phyloP scores from a whole-genome alignment of 1,140 invertebrate genomes.

The Ostrea edulis region DNA sequence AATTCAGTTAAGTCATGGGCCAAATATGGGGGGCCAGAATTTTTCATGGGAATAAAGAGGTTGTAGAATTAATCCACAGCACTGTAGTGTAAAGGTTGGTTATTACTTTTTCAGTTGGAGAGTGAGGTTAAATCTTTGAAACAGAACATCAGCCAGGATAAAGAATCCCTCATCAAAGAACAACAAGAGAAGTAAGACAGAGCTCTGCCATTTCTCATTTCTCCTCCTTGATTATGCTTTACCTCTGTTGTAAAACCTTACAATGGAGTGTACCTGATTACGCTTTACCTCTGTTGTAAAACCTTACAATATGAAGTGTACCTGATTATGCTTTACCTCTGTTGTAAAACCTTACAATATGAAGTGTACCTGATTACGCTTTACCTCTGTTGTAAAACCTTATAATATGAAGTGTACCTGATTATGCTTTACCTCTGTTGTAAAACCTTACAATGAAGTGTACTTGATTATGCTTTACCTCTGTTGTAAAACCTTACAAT shows the following conservation, averaged over 20 bases:
- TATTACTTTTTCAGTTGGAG: slow-evolving; percentile 63
- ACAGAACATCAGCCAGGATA: slow-evolving; percentile 61
- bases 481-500: background rate
- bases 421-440: no score
- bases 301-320: background rate
- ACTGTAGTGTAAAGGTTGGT: no score
- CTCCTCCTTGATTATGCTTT: background rate
- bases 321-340: no score
- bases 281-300: no score
- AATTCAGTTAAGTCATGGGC: no score
- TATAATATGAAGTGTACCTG: background rate
- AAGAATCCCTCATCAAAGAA: slow-evolving; percentile 62
- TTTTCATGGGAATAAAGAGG: no score
- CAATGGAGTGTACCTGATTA: background rate
- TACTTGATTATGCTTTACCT: no score
- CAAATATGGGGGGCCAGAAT: no score
- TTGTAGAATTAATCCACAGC: no score
- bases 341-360: no score
- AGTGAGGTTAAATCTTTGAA: slow-evolving; percentile 66
- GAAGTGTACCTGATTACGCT: no score
- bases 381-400: background rate
- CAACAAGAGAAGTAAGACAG: slow-evolving; percentile 70
- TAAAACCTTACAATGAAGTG: slow-evolving; percentile 1
- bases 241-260: background rate
- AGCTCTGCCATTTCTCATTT: background rate